These are phyloP conservation scores for Corbicula japonica DNA, from an alignment of 2,888 invertebrate species.

Conservation along the genomic window DNA sequence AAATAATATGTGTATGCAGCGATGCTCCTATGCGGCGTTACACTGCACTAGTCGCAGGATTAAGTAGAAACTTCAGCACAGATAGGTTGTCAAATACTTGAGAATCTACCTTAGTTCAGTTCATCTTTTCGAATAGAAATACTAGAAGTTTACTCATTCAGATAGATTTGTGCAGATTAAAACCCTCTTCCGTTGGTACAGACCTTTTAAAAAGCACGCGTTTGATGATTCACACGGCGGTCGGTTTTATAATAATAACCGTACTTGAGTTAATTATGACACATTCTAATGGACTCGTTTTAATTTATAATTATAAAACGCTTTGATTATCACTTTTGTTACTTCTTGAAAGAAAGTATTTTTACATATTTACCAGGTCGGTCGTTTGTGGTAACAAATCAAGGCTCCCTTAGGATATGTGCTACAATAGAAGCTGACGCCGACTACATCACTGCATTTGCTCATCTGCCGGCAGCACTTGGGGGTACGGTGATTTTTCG, in stretches of 20 bases:
- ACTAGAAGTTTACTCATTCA: no score
- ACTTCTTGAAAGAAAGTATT: not conserved
- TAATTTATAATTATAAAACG: not conserved
- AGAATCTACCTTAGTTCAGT: no score
- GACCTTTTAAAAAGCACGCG: no score
- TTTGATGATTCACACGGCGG: not conserved
- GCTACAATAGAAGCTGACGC: slow-evolving; percentile 69
- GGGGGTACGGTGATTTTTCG: slow-evolving; percentile 75
- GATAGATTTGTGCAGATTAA: no score
- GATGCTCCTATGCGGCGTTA: no score
- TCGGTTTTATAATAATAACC: not conserved
- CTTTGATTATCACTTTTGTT: not conserved
- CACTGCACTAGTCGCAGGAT: no score
- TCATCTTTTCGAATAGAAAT: no score
- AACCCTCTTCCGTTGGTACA: no score
- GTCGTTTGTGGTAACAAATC: slow-evolving; percentile 58
- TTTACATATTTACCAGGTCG: slow-evolving; percentile 63
- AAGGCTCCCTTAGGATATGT: slow-evolving; percentile 54
- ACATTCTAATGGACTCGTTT: not conserved
- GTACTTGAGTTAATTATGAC: not conserved
- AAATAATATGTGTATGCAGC: no score
- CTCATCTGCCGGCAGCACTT: slow-evolving; percentile 63
- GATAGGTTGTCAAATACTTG: no score
- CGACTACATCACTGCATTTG: slow-evolving; percentile 70
- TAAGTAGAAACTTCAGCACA: no score